Base-by-base conservation (phyloP, 2,888 invertebrate genomes). In the Drosophila testacea region DNA sequence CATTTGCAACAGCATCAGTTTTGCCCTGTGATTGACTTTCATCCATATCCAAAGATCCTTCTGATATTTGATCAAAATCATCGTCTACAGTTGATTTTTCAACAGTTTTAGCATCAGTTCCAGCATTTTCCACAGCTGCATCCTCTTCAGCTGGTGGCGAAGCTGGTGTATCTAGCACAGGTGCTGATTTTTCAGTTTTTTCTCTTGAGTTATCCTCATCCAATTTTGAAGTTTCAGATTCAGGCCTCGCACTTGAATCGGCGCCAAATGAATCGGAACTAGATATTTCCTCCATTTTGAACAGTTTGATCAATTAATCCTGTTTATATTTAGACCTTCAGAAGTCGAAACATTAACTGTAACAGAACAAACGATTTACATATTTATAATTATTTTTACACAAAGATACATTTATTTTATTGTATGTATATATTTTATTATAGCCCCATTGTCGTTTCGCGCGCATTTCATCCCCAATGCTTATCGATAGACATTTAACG, bases 221-320 rank as follows among this genome's bases (percentile, higher is more conserved):
- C 9, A 76, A 41, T 16, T 86, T 86, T 30, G 77, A 83, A 9
- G 77, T 81, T 69, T 84, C 86, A 3, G 91, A 83, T 64, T 90
- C 90, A 4, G 89, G 89, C 10, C 83, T 77, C 7, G 83, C 81
- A 32, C 78, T 86, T 46, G 90, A 84, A 55, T 91, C 91, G 2
- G 82, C 88, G 41, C 88, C 88, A 65, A 90, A 90, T 13, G 91
- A 91, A 74, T 91, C 91, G 73, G 91, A 78, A 61, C 91, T 91
- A 74, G 92, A 90, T 80, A 91, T 89, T 82, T 92, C 92, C 69
- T 92, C 92, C 92, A 92, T 92, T 13, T 50, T 56, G 4, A 48
- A 46, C 41, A 36, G 22, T n/a, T 65, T 76, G 28, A 52, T 64
- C 42, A 61, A 57, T 57, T 51, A 69, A 68, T 55, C 27, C 47